Percentiles rank a stretch among this genome's conserved stretches.
These are phyloP conservation scores for Phoeniculus purpureus DNA, from an alignment of 2,797 vertebrate species.

Conservation along the genomic window DNA sequence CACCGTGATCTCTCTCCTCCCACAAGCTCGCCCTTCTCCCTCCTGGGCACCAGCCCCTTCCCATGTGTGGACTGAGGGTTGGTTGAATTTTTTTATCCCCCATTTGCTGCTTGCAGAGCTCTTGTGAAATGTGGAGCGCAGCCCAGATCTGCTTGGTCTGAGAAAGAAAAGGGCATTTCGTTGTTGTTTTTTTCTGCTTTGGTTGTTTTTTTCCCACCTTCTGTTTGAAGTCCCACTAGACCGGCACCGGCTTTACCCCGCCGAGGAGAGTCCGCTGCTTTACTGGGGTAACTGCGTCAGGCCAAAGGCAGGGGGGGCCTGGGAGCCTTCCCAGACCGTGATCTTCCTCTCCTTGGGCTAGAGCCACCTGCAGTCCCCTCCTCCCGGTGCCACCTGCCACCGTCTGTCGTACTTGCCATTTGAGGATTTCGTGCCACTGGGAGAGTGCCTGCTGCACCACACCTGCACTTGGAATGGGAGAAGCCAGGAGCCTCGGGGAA, in stretches of 20 bases:
- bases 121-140: not conserved
- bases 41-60: not conserved
- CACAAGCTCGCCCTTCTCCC: not conserved
- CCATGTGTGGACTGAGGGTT: fast-evolving
- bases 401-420: fast-evolving
- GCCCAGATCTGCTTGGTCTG: not conserved
- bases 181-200: not conserved
- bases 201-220: not conserved
- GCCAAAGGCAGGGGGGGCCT: not conserved
- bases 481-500: not conserved
- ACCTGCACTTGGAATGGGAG: not conserved
- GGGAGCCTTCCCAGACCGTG: not conserved
- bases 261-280: not conserved
- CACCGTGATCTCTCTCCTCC: not conserved
- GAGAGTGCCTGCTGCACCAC: not conserved
- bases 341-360: not conserved
- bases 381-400: not conserved
- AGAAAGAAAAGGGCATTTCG: slow-evolving; percentile 27
- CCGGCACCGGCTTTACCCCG: not conserved
- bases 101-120: not conserved
- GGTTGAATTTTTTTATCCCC: not conserved
- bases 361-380: not conserved
- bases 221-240: not conserved
- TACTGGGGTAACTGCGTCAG: fast-evolving
- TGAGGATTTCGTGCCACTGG: not conserved